A percentile compares a stretch with the other conserved stretches of the same genome.
Evolutionary conservation across 2,113 vertebrate species (phyloP).

Genomic region (Dissostichus mawsoni): DNA sequence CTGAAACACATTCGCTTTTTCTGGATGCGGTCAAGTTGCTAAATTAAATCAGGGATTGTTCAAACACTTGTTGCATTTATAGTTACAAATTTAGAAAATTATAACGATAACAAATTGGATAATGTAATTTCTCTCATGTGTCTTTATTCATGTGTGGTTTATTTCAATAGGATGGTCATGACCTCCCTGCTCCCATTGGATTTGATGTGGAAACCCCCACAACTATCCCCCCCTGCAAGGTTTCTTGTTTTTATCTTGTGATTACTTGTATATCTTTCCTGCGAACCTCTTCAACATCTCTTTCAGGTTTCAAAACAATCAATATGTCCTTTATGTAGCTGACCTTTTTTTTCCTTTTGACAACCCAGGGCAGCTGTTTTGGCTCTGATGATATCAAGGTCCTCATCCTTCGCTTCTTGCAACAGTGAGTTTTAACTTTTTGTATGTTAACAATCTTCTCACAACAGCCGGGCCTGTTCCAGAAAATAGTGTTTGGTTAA

Average conservation of each 20-base stretch:
- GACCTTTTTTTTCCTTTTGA: neutral
- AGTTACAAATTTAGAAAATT: too few relatives aligned
- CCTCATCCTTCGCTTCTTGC: slow-evolving; percentile 87
- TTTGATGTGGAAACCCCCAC: slow-evolving; percentile 92
- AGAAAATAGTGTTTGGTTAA: neutral
- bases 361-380: slow-evolving; percentile 89
- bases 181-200: slow-evolving; percentile 90
- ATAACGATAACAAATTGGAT: too few relatives aligned
- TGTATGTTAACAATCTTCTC: neutral
- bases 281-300: too few relatives aligned
- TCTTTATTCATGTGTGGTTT: slow-evolving; percentile 13
- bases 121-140: neutral
- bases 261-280: neutral
- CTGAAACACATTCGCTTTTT: too few relatives aligned
- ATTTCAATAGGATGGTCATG: slow-evolving; percentile 87
- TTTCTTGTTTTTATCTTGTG: slow-evolving; percentile 47
- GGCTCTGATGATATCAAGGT: slow-evolving; percentile 88
- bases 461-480: neutral
- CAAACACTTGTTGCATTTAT: too few relatives aligned
- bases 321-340: slow-evolving; percentile 10
- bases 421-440: slow-evolving; percentile 86
- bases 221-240: slow-evolving; percentile 89
- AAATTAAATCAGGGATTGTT: too few relatives aligned
- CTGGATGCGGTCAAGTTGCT: too few relatives aligned
- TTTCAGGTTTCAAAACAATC: neutral